Conservation (phyloP, 1,140 invertebrate genomes). For the Pseudobourletiella spinata region DNA sequence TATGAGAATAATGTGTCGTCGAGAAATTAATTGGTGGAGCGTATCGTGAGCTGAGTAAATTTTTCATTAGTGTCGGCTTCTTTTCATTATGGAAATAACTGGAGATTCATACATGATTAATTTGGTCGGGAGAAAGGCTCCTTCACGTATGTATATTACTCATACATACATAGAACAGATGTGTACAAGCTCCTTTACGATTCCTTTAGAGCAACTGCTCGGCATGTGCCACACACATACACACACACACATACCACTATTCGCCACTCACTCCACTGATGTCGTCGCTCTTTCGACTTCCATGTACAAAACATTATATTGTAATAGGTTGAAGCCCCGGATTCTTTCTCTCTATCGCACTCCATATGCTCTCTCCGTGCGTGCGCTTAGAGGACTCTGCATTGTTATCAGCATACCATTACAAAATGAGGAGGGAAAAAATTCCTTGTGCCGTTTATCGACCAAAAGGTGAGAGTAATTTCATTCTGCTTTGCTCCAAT, state of each 20-base stretch:
- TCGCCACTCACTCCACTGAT: too few relatives aligned
- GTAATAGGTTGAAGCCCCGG: not conserved
- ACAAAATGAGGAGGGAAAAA: conserved; percentile 17
- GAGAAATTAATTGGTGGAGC: conserved; percentile 31
- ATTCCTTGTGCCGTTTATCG: conserved; percentile 10
- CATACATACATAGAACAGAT: too few relatives aligned
- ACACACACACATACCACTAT: too few relatives aligned
- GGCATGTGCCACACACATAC: too few relatives aligned
- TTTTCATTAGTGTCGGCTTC: conserved; percentile 31
- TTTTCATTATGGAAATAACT: conserved; percentile 31
- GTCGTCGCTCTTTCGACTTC: not conserved
- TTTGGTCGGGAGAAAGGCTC: conserved; percentile 7
- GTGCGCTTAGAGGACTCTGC: not conserved
- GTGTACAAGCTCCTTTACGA: not conserved
- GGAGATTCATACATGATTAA: conserved; percentile 28
- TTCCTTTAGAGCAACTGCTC: not conserved
- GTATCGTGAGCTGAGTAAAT: conserved; percentile 32
- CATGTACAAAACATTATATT: not conserved
- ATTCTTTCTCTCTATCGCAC: not conserved
- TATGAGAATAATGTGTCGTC: conserved; percentile 25
- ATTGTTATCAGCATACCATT: not conserved
- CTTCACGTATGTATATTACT: not conserved
- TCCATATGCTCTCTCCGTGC: not conserved
- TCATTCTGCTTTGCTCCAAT: conserved; percentile 19
- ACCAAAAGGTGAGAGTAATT: conserved; percentile 27